Conservation (phyloP, 2,888 invertebrate species). For the Yponomeuta cagnagella region DNA sequence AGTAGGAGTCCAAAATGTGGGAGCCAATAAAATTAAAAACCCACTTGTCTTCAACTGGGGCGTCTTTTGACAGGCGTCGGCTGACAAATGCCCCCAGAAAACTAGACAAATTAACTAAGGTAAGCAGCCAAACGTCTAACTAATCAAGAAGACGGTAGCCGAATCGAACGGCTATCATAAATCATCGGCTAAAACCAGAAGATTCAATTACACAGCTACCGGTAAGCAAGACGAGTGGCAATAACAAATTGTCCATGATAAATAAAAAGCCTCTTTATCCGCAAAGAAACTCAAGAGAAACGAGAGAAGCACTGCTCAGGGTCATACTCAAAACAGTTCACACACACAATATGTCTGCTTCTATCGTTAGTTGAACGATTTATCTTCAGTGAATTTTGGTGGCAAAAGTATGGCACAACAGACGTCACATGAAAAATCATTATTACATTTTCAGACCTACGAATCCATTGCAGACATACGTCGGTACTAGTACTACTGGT, state of each 20-base stretch:
- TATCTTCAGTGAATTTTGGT: too few relatives aligned
- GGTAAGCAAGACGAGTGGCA: conserved; percentile 65
- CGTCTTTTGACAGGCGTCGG: background rate
- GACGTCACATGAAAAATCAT: too few relatives aligned
- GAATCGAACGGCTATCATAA: conserved; percentile 55
- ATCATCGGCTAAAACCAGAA: conserved; percentile 64
- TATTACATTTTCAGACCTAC: too few relatives aligned
- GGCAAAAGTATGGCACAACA: too few relatives aligned
- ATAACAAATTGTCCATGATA: conserved; percentile 73
- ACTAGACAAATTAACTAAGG: conserved; percentile 10
- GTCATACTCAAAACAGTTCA: background rate
- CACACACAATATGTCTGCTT: too few relatives aligned
- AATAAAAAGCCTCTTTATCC: conserved; percentile 59
- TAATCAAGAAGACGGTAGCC: conserved; percentile 65
- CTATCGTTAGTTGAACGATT: too few relatives aligned
- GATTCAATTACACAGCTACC: conserved; percentile 73
- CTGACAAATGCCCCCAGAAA: conserved; percentile 2
- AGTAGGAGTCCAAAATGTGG: background rate
- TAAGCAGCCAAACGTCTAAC: conserved; percentile 30
- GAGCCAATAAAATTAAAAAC: background rate
- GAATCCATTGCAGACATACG: too few relatives aligned
- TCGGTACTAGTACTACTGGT: too few relatives aligned
- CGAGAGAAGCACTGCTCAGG: background rate
- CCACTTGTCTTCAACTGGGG: background rate
- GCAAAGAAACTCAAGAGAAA: conserved; percentile 24